Evolutionary conservation across 1,140 invertebrate species (phyloP).

Genomic region (Danaus melanippus): DNA sequence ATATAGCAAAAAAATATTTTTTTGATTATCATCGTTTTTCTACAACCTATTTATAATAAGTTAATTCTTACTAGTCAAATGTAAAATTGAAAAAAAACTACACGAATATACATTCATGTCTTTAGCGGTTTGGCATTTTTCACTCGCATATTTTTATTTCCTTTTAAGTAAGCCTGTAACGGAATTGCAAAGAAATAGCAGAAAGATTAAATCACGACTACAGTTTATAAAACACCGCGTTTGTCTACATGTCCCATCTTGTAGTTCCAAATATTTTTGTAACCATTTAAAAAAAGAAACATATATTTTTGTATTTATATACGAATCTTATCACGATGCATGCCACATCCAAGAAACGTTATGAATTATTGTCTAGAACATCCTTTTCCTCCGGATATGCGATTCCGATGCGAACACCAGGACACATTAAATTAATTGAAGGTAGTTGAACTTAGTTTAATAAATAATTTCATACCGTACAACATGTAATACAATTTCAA

Average conservation of each 20-base stretch:
- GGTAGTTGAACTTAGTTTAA: background rate
- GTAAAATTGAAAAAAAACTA: background rate
- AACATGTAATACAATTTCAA: background rate
- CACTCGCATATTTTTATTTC: constrained; percentile 3
- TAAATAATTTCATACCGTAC: background rate
- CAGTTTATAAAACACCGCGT: background rate
- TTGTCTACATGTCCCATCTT: background rate
- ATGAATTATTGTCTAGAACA: constrained; percentile 20
- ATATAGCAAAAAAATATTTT: no score
- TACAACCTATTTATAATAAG: no score
- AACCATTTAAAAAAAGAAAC: background rate
- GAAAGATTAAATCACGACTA: constrained; percentile 20
- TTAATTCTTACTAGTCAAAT: background rate
- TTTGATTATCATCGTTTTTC: no score
- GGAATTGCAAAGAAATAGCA: constrained; percentile 18
- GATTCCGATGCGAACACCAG: constrained; percentile 1
- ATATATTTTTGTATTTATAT: background rate
- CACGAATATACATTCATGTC: background rate
- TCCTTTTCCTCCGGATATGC: constrained; percentile 22
- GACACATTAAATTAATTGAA: no score
- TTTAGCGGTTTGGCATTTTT: background rate
- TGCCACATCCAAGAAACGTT: constrained; percentile 2
- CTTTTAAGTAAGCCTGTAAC: constrained; percentile 14
- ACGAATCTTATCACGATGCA: background rate
- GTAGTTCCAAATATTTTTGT: background rate